Evolutionary conservation across 2,888 invertebrate genomes (phyloP), one percentile per base, ranked within the genome.

Genomic region (Hipparchia semele): DNA sequence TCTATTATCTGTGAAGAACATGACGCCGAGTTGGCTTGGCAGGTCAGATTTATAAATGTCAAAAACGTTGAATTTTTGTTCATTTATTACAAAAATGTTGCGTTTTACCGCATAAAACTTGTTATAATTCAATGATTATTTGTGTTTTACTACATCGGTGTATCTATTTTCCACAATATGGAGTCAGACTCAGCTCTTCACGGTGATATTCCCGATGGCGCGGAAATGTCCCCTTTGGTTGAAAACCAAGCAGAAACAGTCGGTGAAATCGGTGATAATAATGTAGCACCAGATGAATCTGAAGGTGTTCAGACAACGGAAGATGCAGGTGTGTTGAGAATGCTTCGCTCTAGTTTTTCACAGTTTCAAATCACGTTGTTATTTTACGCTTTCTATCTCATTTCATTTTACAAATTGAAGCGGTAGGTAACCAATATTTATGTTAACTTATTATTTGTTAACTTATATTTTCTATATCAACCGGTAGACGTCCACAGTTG

Each of bases 171-270:
- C 39, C 51, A 72, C 71, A 83, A 74, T 79, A 94, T 94, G 94
- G 94, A 94, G 78, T 89, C 92, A 39, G 91, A 94, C 79, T 87
- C 90, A 68, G 88, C 86, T 75, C 82, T 90, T 77, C 90, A 89
- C 69, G 86, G 84, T 75, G 91, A 90, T 82, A 84, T 86, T 78
- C 82, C 89, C 78, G 93, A 93, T 91, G 93, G 94, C 91, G 94
- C 90, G 90, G 92, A 94, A 90, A 91, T 90, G 80, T 90, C 87
- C 76, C 89, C 90, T 81, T 82, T 89, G 81, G 88, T 84, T 80
- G 93, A 90, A 83, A 88, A 87, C 79, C 88, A 88, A 82, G 80
- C 79, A 70, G 92, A 92, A 82, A 85, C 85, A 77, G 79, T 84
- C 74, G 89, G 82, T 72, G 89, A 90, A 80, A 82, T 85, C 76